Base-by-base conservation (phyloP, 2,113 vertebrate genomes). In the Esox niger region DNA sequence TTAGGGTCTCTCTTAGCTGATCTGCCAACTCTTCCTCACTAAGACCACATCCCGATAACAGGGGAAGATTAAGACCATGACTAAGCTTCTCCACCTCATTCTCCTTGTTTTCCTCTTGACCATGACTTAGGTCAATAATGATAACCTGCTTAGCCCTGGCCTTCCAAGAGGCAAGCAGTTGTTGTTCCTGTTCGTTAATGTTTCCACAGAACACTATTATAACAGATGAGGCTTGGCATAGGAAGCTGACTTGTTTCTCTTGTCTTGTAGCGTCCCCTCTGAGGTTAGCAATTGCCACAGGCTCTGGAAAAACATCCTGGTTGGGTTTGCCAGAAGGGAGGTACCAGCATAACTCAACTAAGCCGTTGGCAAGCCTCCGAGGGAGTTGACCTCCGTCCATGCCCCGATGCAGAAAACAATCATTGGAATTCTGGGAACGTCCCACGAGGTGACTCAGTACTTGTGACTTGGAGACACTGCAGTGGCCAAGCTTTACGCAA, bases 281-380 rank as follows among this genome's bases (percentile, higher is more conserved):
- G 27, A 94, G 87, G 73, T 92, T 94, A 47, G 85, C 77, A 20
- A 93, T 33, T 1, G 86, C 86, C 13, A 92, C 7, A 23, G 92
- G 88, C n/a, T 86, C 81, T 61, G 81, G 79, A 26, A 89, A 91
- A 49, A 73, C 17, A 55, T 78, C 77, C 3, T 11, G 69, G 23
- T 46, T 31, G 20, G 59, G 33, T 49, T 80, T 84, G 33, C 82
- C 80, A n/a, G 49, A 79, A 10, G 92, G 90, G 56, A 92, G 82
- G 83, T 77, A 88, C 92, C 93, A 94, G 2, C 82, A 80, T 3
- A 93, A 75, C 70, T 94, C 93, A 4, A 94, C 84, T 15, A 95
- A 67, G 2, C 94, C 94, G 60, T 91, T 84, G 1, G 91, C 86
- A 31, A 94, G 88, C 75, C 76, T 87, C 55, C 85, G 79, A 2